These are phyloP conservation scores for Cynocephalus volans DNA, from an alignment of 2,113 vertebrate species.

Conservation along the genomic window DNA sequence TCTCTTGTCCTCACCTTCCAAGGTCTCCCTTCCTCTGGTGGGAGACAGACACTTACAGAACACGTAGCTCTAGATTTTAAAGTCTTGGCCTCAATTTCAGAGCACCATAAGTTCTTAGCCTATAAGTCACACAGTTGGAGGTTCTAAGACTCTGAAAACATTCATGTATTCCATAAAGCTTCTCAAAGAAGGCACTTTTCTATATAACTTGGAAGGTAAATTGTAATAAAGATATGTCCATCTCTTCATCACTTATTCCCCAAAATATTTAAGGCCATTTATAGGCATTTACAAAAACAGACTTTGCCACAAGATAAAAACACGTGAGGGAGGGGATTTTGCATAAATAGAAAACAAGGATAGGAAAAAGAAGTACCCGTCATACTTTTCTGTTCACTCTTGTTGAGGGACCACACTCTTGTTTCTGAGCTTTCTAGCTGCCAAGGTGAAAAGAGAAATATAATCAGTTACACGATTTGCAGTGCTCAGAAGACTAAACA, in stretches of 20 bases:
- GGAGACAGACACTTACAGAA: conserved; percentile 8
- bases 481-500: conserved; percentile 28
- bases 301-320: not conserved
- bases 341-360: not conserved
- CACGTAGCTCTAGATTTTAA: conserved; percentile 6
- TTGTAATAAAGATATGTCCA: not conserved
- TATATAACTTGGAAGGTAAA: conserved; percentile 58
- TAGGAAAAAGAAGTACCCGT: not conserved
- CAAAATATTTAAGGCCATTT: not conserved
- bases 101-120: conserved; percentile 7
- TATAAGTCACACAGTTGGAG: not conserved
- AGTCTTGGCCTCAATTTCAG: conserved; percentile 56
- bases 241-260: conserved; percentile 35
- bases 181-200: conserved; percentile 59
- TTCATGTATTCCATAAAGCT: conserved; percentile 18
- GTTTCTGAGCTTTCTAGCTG: conserved; percentile 54
- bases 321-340: not conserved
- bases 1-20: not conserved
- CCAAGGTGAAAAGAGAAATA: conserved; percentile 32
- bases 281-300: not conserved
- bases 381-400: not conserved
- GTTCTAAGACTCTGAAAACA: conserved; percentile 22
- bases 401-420: not conserved
- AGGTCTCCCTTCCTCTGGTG: not conserved
- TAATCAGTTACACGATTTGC: not conserved